Base-by-base conservation (phyloP, 1,140 invertebrate genomes). In the Tenebrio molitor region DNA sequence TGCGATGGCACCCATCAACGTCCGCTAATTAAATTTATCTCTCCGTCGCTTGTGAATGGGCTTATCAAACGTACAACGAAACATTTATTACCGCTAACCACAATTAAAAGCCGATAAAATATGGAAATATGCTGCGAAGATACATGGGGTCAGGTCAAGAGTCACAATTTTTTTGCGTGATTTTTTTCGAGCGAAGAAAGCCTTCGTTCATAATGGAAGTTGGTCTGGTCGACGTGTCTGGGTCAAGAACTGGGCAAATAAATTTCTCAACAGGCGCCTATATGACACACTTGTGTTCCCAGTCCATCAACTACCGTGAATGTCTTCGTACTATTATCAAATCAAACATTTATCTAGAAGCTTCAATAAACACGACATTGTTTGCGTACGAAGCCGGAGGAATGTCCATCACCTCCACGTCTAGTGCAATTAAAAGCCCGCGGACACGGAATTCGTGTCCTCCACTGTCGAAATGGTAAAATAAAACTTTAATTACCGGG, bases 341-440 rank as follows among this genome's bases (percentile, higher is more conserved):
- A 58, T 17, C 50, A 58, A 58, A 58, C 50, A 58, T 58, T 58
- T 58, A 58, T 58, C 50, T 58, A 58, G 50, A 58, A 58, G 50
- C 50, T 58, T 58, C 50, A 58, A 58, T 58, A 58, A 58, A 58
- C 50, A 58, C 50, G 21, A 21, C 50, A 58, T 25, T 58, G 50
- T 58, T 58, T 58, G 50, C 21, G 23, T 7, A 58, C 29, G 15
- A 15, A 29, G 50, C 12, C 15, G 21, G 44, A 44, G n/a, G 44
- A 50, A 50, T 50, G 44, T 50, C 44, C 44, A 50, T 50, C 44
- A 50, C 25, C 25, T 3, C 12, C 36, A 12, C n/a, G 36, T 12
- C 36, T 5, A 10, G 10, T 33, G 36, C 23, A 29, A 58, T 58
- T 12, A 58, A 50, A 29, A 29, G 3, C 36, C 36, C 12, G 6